These are phyloP conservation scores for Pseudachorutes palmiensis DNA, from an alignment of 1,140 invertebrate genomes.

Conservation along the genomic window DNA sequence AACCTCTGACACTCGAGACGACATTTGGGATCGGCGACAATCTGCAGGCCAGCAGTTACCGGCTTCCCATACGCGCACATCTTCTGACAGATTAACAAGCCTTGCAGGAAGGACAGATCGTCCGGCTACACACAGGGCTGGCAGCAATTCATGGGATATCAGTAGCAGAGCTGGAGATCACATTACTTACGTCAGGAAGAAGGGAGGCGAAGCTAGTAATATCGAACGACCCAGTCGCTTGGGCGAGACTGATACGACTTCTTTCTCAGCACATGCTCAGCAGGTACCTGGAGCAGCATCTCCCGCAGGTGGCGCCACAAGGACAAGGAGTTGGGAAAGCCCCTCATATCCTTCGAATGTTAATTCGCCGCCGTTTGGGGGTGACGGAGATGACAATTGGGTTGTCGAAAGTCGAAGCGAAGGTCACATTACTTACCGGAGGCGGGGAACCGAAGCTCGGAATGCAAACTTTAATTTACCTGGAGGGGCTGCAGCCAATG, in stretches of 20 bases:
- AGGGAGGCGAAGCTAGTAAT: no score
- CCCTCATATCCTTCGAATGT: neutral
- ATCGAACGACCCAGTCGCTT: no score
- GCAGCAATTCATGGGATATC: neutral
- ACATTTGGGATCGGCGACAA: neutral
- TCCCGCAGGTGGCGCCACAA: neutral
- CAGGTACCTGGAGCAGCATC: no score
- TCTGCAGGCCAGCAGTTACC: neutral
- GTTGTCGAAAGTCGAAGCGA: neutral
- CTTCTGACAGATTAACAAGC: no score
- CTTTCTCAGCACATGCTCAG: no score
- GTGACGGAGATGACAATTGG: neutral
- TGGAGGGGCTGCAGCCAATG: neutral
- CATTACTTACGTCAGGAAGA: neutral
- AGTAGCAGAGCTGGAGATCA: neutral
- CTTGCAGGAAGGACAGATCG: no score
- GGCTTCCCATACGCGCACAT: no score
- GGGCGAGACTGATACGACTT: no score
- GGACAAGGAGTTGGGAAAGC: neutral
- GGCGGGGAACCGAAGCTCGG: neutral
- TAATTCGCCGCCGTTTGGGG: neutral
- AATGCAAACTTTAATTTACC: no score
- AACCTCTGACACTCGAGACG: neutral
- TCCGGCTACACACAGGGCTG: no score
- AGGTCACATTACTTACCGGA: constrained; percentile 1